These are phyloP conservation scores for Phoxinus phoxinus DNA, from an alignment of 2,113 vertebrate species.

Conservation along the genomic window DNA sequence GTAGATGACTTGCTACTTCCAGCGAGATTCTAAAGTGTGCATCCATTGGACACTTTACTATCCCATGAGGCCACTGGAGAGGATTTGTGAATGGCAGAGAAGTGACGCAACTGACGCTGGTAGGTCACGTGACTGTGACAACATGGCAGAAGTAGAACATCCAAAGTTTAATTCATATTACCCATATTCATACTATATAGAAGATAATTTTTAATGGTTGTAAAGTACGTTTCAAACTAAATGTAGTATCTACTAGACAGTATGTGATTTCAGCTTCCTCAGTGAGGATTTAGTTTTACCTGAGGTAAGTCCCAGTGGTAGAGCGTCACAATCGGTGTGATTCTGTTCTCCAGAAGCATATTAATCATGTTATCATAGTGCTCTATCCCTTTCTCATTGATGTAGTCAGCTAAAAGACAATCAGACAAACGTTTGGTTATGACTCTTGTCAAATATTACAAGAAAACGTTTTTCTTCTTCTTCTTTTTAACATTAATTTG, in stretches of 20 bases:
- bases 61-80: background rate
- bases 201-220: background rate
- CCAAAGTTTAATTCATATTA: background rate
- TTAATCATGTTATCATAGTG: slow-evolving; percentile 87
- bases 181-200: background rate
- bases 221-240: background rate
- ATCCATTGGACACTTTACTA: background rate
- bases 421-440: slow-evolving; percentile 28
- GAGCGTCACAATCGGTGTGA: slow-evolving; percentile 85
- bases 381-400: slow-evolving; percentile 85
- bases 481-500: no score
- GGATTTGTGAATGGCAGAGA: no score
- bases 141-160: background rate
- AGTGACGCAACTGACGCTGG: background rate
- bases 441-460: background rate
- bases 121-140: background rate
- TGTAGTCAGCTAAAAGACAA: slow-evolving; percentile 75
- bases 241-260: background rate
- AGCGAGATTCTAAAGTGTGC: background rate
- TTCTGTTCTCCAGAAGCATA: slow-evolving; percentile 82
- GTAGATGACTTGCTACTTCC: no score
- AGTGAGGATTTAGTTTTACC: slow-evolving; percentile 68
- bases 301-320: slow-evolving; percentile 94
- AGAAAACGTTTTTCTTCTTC: background rate
- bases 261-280: background rate